Percentiles rank a stretch among this genome's conserved stretches.
phyloP scores from a whole-genome alignment of 2,113 vertebrate species.

The Miniopterus natalensis region DNA sequence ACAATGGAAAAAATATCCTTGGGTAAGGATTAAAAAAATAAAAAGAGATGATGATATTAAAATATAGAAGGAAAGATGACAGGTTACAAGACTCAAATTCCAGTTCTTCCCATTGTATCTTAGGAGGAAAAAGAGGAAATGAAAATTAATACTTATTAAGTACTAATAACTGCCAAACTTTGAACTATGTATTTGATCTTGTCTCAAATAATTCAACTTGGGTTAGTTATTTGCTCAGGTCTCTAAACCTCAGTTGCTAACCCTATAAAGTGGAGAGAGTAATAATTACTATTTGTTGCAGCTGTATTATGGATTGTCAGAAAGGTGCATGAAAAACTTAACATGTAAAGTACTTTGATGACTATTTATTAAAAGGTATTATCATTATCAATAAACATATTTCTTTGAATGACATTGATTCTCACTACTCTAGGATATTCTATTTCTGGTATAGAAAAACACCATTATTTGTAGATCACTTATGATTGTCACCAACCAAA shows the following conservation, averaged over 20 bases:
- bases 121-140: not conserved
- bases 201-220: not conserved
- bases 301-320: not conserved
- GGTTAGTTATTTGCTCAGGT: not conserved
- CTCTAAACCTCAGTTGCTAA: not conserved
- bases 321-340: not conserved
- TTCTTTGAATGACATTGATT: not conserved
- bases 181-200: not conserved
- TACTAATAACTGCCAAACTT: not conserved
- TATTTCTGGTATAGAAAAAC: not conserved
- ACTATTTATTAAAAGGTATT: not conserved
- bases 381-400: not conserved
- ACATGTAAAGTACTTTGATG: not conserved
- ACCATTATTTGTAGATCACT: not conserved
- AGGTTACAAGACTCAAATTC: not conserved
- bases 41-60: not conserved
- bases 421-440: not conserved
- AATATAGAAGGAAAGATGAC: not conserved
- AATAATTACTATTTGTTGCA: not conserved
- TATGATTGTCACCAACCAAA: not conserved
- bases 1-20: too few relatives aligned
- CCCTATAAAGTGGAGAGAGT: not conserved
- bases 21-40: not conserved
- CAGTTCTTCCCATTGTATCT: not conserved
- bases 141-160: not conserved